Conservation (phyloP, 2,888 invertebrate species). For the Iphiclides podalirius region DNA sequence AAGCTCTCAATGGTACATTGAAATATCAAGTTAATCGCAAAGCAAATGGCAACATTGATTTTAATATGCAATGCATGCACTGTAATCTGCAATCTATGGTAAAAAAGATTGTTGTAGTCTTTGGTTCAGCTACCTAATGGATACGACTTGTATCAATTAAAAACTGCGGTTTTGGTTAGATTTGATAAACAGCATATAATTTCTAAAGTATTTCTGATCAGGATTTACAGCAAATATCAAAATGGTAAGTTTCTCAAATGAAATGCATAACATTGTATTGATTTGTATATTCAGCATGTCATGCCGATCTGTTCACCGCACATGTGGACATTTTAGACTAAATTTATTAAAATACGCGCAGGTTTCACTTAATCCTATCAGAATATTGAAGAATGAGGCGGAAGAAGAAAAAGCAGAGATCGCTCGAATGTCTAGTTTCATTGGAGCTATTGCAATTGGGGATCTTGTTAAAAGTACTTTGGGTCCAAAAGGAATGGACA, state of each 20-base stretch:
- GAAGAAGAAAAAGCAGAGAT: constrained; percentile 99
- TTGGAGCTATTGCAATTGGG: constrained; percentile 99
- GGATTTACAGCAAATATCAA: not conserved
- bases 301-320: constrained; percentile 33
- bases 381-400: constrained; percentile 96
- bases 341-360: constrained; percentile 46
- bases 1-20: too few relatives aligned
- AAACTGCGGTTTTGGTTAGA: constrained; percentile 16
- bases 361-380: constrained; percentile 95
- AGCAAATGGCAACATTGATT: too few relatives aligned
- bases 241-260: constrained; percentile 15
- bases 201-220: not conserved
- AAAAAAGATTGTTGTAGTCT: too few relatives aligned
- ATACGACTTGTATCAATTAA: constrained; percentile 4
- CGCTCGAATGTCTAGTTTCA: constrained; percentile 97
- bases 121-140: too few relatives aligned
- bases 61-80: too few relatives aligned
- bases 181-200: not conserved
- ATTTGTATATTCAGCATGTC: not conserved
- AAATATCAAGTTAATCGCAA: too few relatives aligned
- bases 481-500: constrained; percentile 99
- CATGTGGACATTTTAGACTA: constrained; percentile 43
- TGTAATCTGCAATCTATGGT: too few relatives aligned
- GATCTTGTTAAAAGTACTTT: constrained; percentile 98
- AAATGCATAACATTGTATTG: not conserved